These are phyloP conservation scores for Diarsia brunnea DNA, from an alignment of 2,888 invertebrate species.

Conservation along the genomic window DNA sequence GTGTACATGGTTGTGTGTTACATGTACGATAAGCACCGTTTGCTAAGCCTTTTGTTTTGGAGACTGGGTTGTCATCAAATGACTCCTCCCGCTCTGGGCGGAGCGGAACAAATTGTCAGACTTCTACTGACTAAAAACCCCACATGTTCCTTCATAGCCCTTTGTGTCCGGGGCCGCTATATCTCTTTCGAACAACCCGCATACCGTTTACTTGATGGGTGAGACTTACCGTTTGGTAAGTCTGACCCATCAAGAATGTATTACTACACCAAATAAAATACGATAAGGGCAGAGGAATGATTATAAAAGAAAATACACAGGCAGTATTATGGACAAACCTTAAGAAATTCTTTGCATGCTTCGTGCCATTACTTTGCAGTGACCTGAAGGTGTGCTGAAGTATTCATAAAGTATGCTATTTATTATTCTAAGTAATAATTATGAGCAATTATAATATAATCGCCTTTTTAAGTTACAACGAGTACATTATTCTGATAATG, in stretches of 20 bases:
- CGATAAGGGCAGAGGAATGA: neutral
- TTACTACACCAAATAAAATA: no score
- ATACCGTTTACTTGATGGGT: no score
- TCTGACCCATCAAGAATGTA: neutral
- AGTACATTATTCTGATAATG: conserved; percentile 19
- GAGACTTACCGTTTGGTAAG: neutral
- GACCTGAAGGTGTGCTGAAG: conserved; percentile 50
- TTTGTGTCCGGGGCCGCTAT: no score
- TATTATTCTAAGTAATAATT: conserved; percentile 47
- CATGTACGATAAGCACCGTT: no score
- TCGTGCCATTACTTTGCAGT: conserved; percentile 30
- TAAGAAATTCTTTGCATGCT: conserved; percentile 49
- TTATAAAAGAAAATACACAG: neutral
- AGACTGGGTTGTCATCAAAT: no score
- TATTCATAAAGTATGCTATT: conserved; percentile 40
- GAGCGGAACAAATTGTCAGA: no score
- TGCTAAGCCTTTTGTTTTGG: no score
- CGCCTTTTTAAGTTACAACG: conserved; percentile 19
- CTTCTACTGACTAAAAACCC: no score
- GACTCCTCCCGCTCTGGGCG: no score
- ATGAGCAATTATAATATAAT: conserved; percentile 48
- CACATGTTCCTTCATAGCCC: no score
- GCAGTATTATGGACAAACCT: conserved; percentile 25
- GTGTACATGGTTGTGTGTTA: no score
- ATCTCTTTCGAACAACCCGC: no score